phyloP scores from a whole-genome alignment of 2,797 vertebrate genomes.

The Lerista edwardsae region DNA sequence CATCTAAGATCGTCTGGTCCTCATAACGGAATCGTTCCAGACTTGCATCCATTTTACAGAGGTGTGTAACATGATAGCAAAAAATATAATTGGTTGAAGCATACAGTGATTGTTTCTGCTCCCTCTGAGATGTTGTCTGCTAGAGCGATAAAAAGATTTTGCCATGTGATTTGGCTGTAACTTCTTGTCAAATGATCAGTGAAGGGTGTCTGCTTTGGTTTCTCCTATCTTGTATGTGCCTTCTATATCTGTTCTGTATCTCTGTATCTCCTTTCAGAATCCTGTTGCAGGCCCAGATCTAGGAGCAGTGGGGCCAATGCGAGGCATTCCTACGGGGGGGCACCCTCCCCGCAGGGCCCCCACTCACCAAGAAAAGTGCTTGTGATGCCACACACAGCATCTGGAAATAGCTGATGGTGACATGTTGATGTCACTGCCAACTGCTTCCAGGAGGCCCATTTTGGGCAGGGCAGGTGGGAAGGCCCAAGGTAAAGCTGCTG shows the following conservation, averaged over 20 bases:
- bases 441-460: too few species aligned
- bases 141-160: neutral
- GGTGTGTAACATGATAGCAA: neutral
- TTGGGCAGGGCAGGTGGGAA: too few species aligned
- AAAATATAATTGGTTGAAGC: neutral
- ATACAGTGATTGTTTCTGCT: neutral
- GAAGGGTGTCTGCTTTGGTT: neutral
- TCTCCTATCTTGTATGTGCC: neutral
- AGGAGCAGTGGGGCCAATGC: too few species aligned
- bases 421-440: too few species aligned
- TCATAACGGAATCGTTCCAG: neutral
- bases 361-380: too few species aligned
- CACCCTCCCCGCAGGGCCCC: too few species aligned
- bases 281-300: too few species aligned
- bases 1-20: neutral
- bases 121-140: neutral
- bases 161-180: neutral
- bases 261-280: neutral
- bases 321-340: too few species aligned
- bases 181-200: conserved; percentile 9
- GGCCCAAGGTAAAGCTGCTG: too few species aligned
- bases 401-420: too few species aligned
- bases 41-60: neutral
- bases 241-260: neutral
- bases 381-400: too few species aligned